Percentiles rank a stretch among this genome's conserved stretches.
Evolutionary conservation across 2,113 vertebrate genomes (phyloP).

Genomic region (Microtus montanus): DNA sequence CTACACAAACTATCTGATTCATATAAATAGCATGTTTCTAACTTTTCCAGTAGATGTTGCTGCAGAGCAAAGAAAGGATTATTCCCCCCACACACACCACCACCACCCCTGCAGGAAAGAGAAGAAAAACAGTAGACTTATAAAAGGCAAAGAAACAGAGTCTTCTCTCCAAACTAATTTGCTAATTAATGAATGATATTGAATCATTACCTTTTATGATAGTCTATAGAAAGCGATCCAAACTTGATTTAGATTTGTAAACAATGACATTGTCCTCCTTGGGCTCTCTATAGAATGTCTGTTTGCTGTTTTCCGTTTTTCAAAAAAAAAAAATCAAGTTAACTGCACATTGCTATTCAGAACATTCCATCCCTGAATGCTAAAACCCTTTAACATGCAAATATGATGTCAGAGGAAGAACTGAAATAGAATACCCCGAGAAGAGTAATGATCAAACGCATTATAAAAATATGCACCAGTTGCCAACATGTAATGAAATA

Average conservation of each 20-base stretch:
- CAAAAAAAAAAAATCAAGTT: conserved; percentile 67
- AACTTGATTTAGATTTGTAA: conserved; percentile 57
- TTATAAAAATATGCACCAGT: conserved; percentile 74
- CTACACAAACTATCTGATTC: conserved; percentile 84
- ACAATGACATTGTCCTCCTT: conserved; percentile 73
- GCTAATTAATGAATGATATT: conserved; percentile 81
- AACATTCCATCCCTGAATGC: conserved; percentile 77
- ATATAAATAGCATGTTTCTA: conserved; percentile 88
- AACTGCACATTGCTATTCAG: conserved; percentile 80
- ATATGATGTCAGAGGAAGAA: conserved; percentile 78
- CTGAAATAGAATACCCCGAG: conserved; percentile 74
- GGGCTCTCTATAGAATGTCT: conserved; percentile 64
- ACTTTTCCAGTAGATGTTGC: conserved; percentile 91
- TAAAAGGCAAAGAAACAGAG: conserved; percentile 74
- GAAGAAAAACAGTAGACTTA: conserved; percentile 81
- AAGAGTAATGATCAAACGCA: conserved; percentile 77
- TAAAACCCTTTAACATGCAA: conserved; percentile 76
- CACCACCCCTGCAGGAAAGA: background rate
- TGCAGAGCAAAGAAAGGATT: conserved; percentile 89
- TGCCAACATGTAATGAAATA: conserved; percentile 77
- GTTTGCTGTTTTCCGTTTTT: conserved; percentile 74
- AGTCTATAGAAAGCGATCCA: conserved; percentile 76
- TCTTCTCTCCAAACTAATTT: conserved; percentile 77
- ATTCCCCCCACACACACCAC: conserved; percentile 53
- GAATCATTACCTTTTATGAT: conserved; percentile 80